These are phyloP conservation scores for Drosophila persimilis DNA, from an alignment of 1,140 invertebrate genomes.

Conservation along the genomic window DNA sequence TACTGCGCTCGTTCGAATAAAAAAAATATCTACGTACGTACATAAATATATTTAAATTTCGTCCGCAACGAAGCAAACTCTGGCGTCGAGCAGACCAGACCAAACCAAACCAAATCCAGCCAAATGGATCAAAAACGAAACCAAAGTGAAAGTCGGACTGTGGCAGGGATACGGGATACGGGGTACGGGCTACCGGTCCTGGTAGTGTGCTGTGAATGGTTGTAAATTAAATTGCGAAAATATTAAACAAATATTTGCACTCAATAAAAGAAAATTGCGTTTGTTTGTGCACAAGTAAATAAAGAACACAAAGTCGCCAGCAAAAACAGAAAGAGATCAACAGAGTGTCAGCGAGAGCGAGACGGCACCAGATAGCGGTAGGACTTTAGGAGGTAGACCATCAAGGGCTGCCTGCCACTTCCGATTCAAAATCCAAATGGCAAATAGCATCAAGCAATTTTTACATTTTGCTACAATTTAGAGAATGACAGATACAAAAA, in stretches of 20 bases:
- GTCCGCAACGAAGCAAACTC: slow-evolving; percentile 4
- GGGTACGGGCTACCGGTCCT: background rate
- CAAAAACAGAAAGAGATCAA: slow-evolving; percentile 46
- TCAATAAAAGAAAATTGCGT: slow-evolving; percentile 72
- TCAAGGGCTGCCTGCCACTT: background rate
- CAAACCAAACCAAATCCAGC: slow-evolving; percentile 18
- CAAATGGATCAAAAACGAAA: slow-evolving; percentile 32
- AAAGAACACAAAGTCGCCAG: slow-evolving; percentile 51
- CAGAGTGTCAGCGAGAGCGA: background rate
- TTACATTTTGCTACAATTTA: slow-evolving; percentile 45
- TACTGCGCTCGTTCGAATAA: background rate
- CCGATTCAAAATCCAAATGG: slow-evolving; percentile 43
- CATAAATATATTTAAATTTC: background rate
- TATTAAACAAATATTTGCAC: slow-evolving; percentile 73
- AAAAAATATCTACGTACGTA: slow-evolving; percentile 9
- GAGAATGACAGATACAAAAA: slow-evolving; percentile 27
- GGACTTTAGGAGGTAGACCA: too few relatives aligned
- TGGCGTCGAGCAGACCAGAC: slow-evolving; percentile 1
- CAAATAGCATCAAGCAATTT: slow-evolving; percentile 69
- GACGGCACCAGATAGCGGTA: background rate
- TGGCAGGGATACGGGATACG: background rate
- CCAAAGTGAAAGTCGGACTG: slow-evolving; percentile 11
- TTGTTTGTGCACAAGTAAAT: slow-evolving; percentile 62
- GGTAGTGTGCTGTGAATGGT: slow-evolving; percentile 28
- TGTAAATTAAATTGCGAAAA: slow-evolving; percentile 69